Percentiles rank a stretch among this genome's conserved stretches.
Evolutionary conservation across 2,888 invertebrate species (phyloP).

Genomic region (Muschampia plurimacula): DNA sequence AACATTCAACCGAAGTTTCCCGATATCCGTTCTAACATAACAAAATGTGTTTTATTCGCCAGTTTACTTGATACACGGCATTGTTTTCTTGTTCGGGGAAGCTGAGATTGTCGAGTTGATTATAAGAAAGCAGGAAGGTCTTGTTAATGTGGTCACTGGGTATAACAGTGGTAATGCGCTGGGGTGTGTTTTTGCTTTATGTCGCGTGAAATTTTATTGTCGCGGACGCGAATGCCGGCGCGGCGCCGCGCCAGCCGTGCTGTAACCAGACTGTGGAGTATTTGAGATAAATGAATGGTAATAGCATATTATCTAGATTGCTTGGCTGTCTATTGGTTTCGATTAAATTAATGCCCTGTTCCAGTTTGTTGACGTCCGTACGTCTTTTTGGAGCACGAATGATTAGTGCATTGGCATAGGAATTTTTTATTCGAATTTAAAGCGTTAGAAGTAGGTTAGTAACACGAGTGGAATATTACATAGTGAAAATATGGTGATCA

Average conservation of each 20-base stretch:
- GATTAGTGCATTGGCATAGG: not conserved
- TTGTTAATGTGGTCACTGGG: conserved; percentile 61
- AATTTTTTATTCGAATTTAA: no score
- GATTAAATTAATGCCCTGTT: conserved; percentile 22
- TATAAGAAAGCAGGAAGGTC: conserved; percentile 54
- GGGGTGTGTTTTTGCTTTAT: conserved; percentile 86
- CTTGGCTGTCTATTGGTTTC: conserved; percentile 31
- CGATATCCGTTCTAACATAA: conserved; percentile 76
- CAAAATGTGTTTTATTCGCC: conserved; percentile 74
- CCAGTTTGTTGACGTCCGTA: conserved; percentile 3
- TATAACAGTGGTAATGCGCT: conserved; percentile 74
- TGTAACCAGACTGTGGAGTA: conserved; percentile 46
- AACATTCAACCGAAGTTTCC: conserved; percentile 72
- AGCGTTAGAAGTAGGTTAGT: no score
- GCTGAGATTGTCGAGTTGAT: conserved; percentile 36
- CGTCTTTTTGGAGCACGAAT: not conserved
- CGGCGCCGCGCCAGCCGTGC: conserved; percentile 52
- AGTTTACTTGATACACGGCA: conserved; percentile 53
- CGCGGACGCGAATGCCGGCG: conserved; percentile 62
- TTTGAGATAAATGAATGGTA: conserved; percentile 36
- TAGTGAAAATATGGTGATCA: no score
- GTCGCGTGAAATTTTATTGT: conserved; percentile 84
- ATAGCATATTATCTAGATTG: conserved; percentile 36
- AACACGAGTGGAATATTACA: no score
- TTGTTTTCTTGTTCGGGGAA: conserved; percentile 22